A percentile compares a stretch with the other conserved stretches of the same genome.
Evolutionary conservation across 2,797 vertebrate genomes (phyloP).

Genomic region (Coilia nasus): DNA sequence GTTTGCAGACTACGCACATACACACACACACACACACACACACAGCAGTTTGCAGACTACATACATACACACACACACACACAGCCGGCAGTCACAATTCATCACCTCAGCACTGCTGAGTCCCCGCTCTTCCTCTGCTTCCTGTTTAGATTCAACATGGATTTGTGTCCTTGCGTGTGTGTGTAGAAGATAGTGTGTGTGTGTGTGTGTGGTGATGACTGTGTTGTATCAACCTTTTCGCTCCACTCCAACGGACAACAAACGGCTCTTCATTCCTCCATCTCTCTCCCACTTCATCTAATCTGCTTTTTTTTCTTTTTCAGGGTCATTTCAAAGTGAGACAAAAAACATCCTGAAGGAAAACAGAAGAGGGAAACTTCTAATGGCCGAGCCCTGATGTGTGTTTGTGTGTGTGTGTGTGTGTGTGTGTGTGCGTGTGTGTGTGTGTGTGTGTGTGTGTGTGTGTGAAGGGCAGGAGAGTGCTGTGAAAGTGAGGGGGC

Average conservation of each 20-base stretch:
- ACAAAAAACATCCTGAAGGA: background rate
- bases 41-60: no score
- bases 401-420: background rate
- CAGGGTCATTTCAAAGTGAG: background rate
- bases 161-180: background rate
- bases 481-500: background rate
- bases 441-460: no score
- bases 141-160: conserved; percentile 11
- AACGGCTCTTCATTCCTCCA: background rate
- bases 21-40: background rate
- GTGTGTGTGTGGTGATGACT: background rate
- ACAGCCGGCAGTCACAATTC: background rate
- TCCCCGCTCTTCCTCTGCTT: background rate
- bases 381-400: background rate
- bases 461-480: background rate
- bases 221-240: conserved; percentile 3
- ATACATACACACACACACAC: background rate
- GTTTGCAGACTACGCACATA: background rate
- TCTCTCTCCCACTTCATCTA: background rate
- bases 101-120: conserved; percentile 12
- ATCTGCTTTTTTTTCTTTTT: background rate
- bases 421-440: no score
- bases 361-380: background rate
- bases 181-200: background rate
- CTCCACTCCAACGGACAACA: background rate